Evolutionary conservation across 2,113 vertebrate species (phyloP), one percentile per base, ranked within the genome.

Genomic region (Bathybates hornii): DNA sequence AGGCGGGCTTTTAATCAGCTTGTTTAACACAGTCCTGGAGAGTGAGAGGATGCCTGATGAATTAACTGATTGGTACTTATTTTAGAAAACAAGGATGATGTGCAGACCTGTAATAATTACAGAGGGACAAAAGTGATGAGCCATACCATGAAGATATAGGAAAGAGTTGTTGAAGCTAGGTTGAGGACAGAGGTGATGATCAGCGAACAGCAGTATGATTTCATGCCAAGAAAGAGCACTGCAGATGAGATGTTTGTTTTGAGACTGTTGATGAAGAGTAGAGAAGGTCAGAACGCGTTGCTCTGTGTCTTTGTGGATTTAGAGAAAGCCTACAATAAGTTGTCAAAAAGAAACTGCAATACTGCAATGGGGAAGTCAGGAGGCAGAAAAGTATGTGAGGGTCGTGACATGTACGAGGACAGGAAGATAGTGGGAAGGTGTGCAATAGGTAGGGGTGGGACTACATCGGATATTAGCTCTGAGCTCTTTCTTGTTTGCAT

Each of bases 281-380:
- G 61, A 66, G 61, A 66, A 66, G 32, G 4, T 36, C 32, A 63
- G 17, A 63, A 63, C 0, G 6, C 0, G 0, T 63, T 63, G 61
- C 59, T 66, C 9, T 66, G 32, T 63, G 17, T 66, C 57, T 32
- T 59, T 59, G 57, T 59, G 57, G 16, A 34, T 61, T 34, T 61
- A 61, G 57, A 61, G 57, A 61, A 59, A 17, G 57, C 2, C 57
- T 1, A 59, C 13, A 9, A 61, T 17, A 61, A 17, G 27, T 17
- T 61, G 27, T 32, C 57, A 61, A 61, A 32, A 32, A 10, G 57
- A 32, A 61, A 61, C 7, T 10, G 57, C 5, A 17, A 32, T 1
- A 1, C 8, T 61, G 57, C 57, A 61, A 16, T 61, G 1, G 4
- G 57, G 5, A 61, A 61, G 16, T 61, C 5, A 19, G 29, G 57